Percentiles rank a stretch among this genome's conserved stretches.
These are phyloP conservation scores for Corella eumyota DNA, from an alignment of 23 tunicate genomes.

Conservation along the genomic window DNA sequence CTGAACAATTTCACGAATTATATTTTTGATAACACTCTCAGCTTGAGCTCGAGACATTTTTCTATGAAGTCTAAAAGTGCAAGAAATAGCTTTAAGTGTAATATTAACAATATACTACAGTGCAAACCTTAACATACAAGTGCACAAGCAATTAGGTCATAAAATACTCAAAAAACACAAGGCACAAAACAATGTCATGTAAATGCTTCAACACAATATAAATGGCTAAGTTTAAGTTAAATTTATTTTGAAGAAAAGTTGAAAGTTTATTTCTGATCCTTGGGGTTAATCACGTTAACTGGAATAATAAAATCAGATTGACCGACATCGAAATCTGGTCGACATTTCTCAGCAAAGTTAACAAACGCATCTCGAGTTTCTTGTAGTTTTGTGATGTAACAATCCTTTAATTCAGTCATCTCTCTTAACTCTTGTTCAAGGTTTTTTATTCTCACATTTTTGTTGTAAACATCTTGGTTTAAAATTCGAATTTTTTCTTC, in stretches of 20 bases:
- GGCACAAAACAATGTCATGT: too few species aligned
- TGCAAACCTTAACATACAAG: too few species aligned
- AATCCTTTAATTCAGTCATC: slow-evolving; percentile 23
- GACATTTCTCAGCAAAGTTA: slow-evolving; percentile 42
- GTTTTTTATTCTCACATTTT: too few species aligned
- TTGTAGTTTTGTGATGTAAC: slow-evolving; percentile 25
- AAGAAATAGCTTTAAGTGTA: too few species aligned
- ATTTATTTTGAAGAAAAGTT: too few species aligned
- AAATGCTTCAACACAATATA: too few species aligned
- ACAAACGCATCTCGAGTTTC: slow-evolving; percentile 26
- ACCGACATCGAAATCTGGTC: slow-evolving; percentile 57
- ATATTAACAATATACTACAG: too few species aligned
- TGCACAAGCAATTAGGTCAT: too few species aligned
- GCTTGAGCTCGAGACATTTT: slow-evolving; percentile 97
- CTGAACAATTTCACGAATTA: slow-evolving; percentile 93
- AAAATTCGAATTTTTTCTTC: background rate
- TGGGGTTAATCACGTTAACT: slow-evolving; percentile 9
- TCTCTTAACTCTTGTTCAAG: slow-evolving; percentile 16
- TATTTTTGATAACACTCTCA: slow-evolving; percentile 93
- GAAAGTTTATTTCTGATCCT: background rate
- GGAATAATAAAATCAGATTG: slow-evolving; percentile 71
- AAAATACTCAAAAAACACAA: too few species aligned
- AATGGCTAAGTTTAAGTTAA: too few species aligned
- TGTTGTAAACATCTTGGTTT: too few species aligned
- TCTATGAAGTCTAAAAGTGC: too few species aligned